Conservation (phyloP, 2,797 vertebrate genomes). For the Manis javanica region DNA sequence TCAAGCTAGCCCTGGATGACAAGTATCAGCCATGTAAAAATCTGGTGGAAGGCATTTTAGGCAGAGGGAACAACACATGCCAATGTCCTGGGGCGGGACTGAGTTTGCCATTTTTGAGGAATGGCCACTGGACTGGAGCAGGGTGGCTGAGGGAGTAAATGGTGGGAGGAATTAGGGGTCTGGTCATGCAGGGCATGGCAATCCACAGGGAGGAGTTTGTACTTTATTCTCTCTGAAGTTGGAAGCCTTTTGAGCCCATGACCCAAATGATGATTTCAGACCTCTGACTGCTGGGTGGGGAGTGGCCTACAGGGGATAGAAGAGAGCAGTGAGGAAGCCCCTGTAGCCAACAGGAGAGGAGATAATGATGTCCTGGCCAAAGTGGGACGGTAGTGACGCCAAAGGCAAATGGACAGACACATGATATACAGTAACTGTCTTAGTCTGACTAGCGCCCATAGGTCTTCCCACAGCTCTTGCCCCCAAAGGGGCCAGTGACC, state of each 20-base stretch:
- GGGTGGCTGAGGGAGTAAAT: too few relatives aligned
- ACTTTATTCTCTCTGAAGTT: neutral
- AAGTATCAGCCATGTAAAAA: neutral
- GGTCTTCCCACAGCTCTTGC: too few relatives aligned
- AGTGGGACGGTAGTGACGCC: neutral
- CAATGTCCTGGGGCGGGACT: neutral
- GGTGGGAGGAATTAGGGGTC: neutral
- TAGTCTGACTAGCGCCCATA: too few relatives aligned
- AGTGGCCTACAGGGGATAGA: neutral
- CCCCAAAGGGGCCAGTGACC: too few relatives aligned
- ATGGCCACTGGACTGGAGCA: neutral
- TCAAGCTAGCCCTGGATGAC: neutral
- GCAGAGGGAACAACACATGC: neutral
- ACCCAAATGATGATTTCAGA: neutral
- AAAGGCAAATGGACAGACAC: too few relatives aligned
- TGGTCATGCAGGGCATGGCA: accelerated
- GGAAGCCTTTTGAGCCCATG: neutral
- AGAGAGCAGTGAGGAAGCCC: neutral
- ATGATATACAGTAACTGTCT: too few relatives aligned
- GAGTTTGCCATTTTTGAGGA: neutral
- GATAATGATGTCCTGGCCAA: neutral
- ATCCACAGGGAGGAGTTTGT: neutral
- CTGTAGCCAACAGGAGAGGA: neutral
- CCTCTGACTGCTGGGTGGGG: neutral
- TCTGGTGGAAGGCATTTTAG: neutral